phyloP scores from a whole-genome alignment of 2,888 invertebrate genomes.

The Macaria liturata region DNA sequence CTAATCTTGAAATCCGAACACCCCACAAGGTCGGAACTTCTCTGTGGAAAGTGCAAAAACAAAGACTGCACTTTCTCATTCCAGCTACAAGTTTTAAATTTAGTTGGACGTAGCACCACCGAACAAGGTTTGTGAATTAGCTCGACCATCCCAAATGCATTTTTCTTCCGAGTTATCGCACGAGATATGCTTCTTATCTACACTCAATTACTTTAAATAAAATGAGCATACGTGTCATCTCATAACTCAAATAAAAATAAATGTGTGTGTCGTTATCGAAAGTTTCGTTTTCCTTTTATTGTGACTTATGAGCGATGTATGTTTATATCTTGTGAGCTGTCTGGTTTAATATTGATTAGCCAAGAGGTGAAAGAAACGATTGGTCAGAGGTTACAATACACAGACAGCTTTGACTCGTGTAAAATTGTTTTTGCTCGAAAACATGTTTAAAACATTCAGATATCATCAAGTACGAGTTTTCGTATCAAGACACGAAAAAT shows the following conservation, averaged over 20 bases:
- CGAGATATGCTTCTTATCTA: conserved; percentile 58
- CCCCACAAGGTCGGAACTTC: conserved; percentile 57
- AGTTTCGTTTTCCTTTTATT: conserved; percentile 56
- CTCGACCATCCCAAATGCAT: conserved; percentile 45
- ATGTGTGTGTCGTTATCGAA: conserved; percentile 55
- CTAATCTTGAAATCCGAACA: conserved; percentile 63
- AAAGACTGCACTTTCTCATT: conserved; percentile 52
- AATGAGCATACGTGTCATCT: conserved; percentile 55
- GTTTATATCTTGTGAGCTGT: conserved; percentile 38
- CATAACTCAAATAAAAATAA: conserved; percentile 37
- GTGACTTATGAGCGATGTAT: conserved; percentile 47
- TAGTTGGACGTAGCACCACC: conserved; percentile 41
- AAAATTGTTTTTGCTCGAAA: too few relatives aligned
- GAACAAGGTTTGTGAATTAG: conserved; percentile 57
- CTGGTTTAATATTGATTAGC: conserved; percentile 53
- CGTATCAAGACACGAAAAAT: conserved; percentile 32
- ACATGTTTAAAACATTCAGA: too few relatives aligned
- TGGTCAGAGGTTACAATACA: conserved; percentile 32
- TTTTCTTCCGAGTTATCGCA: conserved; percentile 51
- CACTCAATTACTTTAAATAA: conserved; percentile 63
- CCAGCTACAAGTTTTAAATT: conserved; percentile 52
- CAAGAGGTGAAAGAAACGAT: conserved; percentile 33
- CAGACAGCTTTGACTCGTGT: background rate
- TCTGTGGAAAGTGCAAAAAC: conserved; percentile 46
- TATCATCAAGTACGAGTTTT: too few relatives aligned